Evolutionary conservation across 1,140 invertebrate species (phyloP).

Genomic region (Drosophila baimaii): DNA sequence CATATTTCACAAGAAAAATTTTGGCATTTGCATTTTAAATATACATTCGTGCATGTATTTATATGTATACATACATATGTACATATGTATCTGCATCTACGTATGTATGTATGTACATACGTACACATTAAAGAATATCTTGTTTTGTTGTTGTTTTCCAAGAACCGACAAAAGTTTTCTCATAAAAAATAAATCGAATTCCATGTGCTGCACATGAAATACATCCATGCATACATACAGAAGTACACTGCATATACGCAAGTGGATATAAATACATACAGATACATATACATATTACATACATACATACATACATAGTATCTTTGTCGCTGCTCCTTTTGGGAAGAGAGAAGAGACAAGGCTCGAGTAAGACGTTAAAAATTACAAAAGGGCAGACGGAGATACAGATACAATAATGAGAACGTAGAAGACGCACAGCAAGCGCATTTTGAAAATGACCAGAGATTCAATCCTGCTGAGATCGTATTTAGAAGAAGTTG

Average conservation of each 20-base stretch:
- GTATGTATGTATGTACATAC: conserved; percentile 5
- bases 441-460: conserved; percentile 31
- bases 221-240: conserved; percentile 25
- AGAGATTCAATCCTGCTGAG: conserved; percentile 22
- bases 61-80: background rate
- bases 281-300: conserved; percentile 9
- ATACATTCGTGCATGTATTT: conserved; percentile 28
- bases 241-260: conserved; percentile 12
- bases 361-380: conserved; percentile 78
- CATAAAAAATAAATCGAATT: conserved; percentile 69
- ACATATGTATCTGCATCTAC: conserved; percentile 5
- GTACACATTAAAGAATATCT: conserved; percentile 35
- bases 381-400: conserved; percentile 28
- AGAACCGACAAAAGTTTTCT: conserved; percentile 64
- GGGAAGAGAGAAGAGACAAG: conserved; percentile 17
- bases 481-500: conserved; percentile 11
- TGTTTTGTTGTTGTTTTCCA: conserved; percentile 64
- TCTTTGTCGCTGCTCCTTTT: conserved; percentile 32
- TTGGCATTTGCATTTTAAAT: background rate
- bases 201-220: conserved; percentile 31
- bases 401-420: conserved; percentile 5
- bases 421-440: conserved; percentile 45
- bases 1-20: conserved; percentile 4
- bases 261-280: conserved; percentile 16
- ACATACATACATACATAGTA: conserved; percentile 2